Base-by-base conservation (phyloP, 2,888 invertebrate species). In the Nymphalis polychloros region DNA sequence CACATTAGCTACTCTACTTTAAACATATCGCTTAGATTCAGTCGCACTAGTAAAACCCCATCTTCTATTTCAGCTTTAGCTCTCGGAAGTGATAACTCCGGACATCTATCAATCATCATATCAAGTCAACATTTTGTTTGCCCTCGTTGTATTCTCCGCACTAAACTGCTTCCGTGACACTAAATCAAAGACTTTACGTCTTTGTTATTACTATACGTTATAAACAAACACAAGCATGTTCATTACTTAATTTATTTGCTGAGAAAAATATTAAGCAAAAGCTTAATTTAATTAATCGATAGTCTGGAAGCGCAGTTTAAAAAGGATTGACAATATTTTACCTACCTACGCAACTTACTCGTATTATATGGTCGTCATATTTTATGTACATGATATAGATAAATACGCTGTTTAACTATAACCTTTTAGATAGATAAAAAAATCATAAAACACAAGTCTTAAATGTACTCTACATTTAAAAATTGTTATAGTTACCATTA, bases 171-270 rank as follows among this genome's bases (percentile, higher is more conserved):
- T 74, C 81, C 81, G 78, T 76, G 79, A 75, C 76, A 75, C 77
- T 87, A 87, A 84, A 87, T 84, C 82, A 85, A 67, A 68, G 64
- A 75, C 69, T 85, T 84, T 81, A 85, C 77, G 79, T 78, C 74
- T 76, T 76, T 77, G 79, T 81, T 81, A 77, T 72, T 74, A 74
- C 73, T 53, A 69, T 69, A 67, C 72, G 70, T 67, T 66, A 49
- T 66, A 64, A 68, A 64, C 59, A 60, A 61, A 59, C 66, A 60
- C 68, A 66, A 61, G 70, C 68, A 63, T 35, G 57, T 63, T 23
- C 64, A 61, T 46, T 65, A 63, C 63, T 50, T 59, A 66, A 68
- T 70, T 70, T 63, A 63, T 66, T 63, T 57, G 63, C 60, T 69
- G 55, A 63, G 67, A 66, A 61, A 63, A 69, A 17, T n/a, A 55